Evolutionary conservation across 2,113 vertebrate genomes (phyloP).

Genomic region (Prinia subflava): DNA sequence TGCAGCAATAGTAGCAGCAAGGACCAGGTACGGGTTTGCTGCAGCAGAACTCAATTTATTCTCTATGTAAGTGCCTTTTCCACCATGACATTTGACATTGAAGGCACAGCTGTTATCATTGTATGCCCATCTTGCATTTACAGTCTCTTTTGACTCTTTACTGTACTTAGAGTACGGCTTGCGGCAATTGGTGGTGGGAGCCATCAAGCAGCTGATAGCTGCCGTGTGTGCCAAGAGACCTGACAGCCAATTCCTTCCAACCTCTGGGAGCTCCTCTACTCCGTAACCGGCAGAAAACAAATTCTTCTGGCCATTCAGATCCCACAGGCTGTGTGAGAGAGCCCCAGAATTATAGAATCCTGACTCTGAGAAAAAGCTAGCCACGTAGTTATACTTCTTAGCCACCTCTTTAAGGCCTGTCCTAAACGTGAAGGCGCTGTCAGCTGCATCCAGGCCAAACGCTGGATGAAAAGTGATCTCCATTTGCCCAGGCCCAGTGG

Average conservation of each 20-base stretch:
- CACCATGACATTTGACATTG: constrained; percentile 85
- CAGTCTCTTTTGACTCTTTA: constrained; percentile 77
- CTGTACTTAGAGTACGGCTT: constrained; percentile 78
- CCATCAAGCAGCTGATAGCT: constrained; percentile 90
- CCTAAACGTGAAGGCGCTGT: constrained; percentile 91
- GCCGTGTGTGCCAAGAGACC: constrained; percentile 86
- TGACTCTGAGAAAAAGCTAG: constrained; percentile 87
- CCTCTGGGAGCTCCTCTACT: constrained; percentile 72
- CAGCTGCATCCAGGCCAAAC: constrained; percentile 85
- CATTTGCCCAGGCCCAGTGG: constrained; percentile 88
- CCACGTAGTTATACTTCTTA: constrained; percentile 85
- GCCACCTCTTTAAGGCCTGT: constrained; percentile 92
- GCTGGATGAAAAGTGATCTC: constrained; percentile 87
- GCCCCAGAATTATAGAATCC: constrained; percentile 84
- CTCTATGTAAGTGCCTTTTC: constrained; percentile 81
- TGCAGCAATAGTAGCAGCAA: constrained; percentile 87
- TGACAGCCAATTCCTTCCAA: constrained; percentile 85
- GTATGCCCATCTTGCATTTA: constrained; percentile 82
- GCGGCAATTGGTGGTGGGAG: constrained; percentile 81
- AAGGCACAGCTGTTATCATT: constrained; percentile 90
- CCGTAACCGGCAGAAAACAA: constrained; percentile 75
- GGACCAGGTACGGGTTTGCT: constrained; percentile 89
- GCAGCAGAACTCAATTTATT: constrained; percentile 89
- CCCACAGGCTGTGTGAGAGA: constrained; percentile 90
- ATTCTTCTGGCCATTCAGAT: constrained; percentile 76